Percentiles rank a stretch among this genome's conserved stretches.
These are phyloP conservation scores for Malaclemys terrapin DNA, from an alignment of 2,113 vertebrate species.

Conservation along the genomic window DNA sequence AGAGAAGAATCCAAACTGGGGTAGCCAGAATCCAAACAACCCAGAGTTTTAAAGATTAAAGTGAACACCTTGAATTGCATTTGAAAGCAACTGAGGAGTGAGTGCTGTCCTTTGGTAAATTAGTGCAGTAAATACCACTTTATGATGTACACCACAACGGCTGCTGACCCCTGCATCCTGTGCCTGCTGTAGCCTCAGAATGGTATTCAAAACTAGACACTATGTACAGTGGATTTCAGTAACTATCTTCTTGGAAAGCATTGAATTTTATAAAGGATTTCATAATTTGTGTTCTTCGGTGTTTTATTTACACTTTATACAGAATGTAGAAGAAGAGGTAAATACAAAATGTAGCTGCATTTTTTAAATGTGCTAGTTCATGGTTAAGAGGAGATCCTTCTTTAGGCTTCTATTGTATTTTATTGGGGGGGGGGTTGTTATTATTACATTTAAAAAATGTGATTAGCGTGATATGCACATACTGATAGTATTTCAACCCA, in stretches of 20 bases:
- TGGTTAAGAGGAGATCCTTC: background rate
- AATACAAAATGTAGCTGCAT: background rate
- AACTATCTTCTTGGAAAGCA: background rate
- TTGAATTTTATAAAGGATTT: background rate
- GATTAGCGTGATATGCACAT: background rate
- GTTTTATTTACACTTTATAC: background rate
- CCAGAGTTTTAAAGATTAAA: background rate
- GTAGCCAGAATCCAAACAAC: background rate
- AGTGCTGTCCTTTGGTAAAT: background rate
- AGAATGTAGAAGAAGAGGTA: background rate
- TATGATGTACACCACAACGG: background rate
- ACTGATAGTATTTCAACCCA: background rate
- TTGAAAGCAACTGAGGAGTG: background rate
- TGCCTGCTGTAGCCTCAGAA: background rate
- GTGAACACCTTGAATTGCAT: background rate
- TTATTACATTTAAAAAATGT: background rate
- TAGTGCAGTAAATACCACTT: background rate
- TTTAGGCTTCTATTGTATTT: background rate
- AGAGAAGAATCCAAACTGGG: too few relatives aligned
- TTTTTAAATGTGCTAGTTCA: background rate
- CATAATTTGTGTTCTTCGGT: background rate
- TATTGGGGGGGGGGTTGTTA: background rate
- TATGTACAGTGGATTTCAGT: background rate
- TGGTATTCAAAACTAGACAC: background rate
- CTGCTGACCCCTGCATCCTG: background rate